phyloP scores from a whole-genome alignment of 1,140 invertebrate genomes.

The Cotesia vestalis region DNA sequence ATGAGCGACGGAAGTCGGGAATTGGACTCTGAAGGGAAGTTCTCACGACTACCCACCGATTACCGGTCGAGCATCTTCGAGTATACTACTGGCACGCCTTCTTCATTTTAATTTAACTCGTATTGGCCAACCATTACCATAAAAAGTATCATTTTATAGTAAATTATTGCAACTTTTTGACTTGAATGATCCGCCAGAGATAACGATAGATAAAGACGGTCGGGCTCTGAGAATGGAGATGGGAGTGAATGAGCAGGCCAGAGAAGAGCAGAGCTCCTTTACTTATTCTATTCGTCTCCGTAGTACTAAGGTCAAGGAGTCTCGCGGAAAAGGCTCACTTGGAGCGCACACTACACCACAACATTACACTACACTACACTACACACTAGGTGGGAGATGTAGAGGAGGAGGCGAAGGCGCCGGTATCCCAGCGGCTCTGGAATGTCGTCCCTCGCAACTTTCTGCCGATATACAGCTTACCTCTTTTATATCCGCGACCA shows the following conservation, averaged over 20 bases:
- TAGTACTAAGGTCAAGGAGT: slow-evolving; percentile 39
- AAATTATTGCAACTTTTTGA: no score
- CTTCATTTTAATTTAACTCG: no score
- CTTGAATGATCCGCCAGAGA: background rate
- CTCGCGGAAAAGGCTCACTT: slow-evolving; percentile 15
- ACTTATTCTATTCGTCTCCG: slow-evolving; percentile 24
- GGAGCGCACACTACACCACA: background rate
- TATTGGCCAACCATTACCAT: background rate
- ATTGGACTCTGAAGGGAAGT: slow-evolving; percentile 32
- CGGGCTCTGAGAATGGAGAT: no score
- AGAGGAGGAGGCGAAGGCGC: slow-evolving; percentile 39
- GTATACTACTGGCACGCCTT: no score
- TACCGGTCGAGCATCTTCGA: slow-evolving; percentile 18
- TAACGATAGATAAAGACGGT: slow-evolving; percentile 1
- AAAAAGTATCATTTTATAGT: no score
- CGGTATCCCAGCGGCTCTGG: slow-evolving; percentile 42
- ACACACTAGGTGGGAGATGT: slow-evolving; percentile 32
- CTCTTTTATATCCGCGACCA: background rate
- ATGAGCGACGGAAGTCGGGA: slow-evolving; percentile 32
- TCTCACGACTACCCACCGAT: slow-evolving; percentile 30
- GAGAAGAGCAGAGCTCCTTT: background rate
- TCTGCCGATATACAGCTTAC: slow-evolving; percentile 40
- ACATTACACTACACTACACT: background rate
- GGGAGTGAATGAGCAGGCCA: no score
- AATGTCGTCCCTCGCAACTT: slow-evolving; percentile 50